Evolutionary conservation across 1,140 invertebrate genomes (phyloP), one percentile per base, ranked within the genome.

Genomic region (Diachasma alloeum): DNA sequence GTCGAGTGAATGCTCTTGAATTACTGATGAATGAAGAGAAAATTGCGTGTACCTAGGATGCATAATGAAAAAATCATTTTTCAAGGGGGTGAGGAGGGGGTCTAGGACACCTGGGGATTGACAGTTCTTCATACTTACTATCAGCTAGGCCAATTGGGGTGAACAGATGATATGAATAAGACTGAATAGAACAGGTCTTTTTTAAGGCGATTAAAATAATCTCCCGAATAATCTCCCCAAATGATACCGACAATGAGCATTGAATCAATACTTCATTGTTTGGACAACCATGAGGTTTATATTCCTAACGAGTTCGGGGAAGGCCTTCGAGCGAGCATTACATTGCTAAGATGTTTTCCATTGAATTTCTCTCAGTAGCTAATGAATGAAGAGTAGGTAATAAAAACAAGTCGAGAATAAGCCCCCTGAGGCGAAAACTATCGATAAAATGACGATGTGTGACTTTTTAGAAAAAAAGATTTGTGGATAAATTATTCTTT

Each of bases 1-100:
- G 66, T 75, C 76, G 42, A 75, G 71, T 83, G 79, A 81, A 86
- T 84, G 78, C 82, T 82, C 81, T 79, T 78, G 84, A 87, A 87
- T 88, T 86, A 81, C 78, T 73, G 63, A 44, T 85, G 87, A 88
- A 87, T 86, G 78, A 78, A 79, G 74, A 78, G 70, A 77, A 82
- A 86, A 83, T 86, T 82, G 81, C 84, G 70, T 78, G 67, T 69
- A 48, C 36, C 24, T 66, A 17, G 5, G 66, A 37, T 22, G 42
- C 69, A 48, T 19, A 5, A 63, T 63, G 19, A 63, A 63, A 63
- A 63, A 63, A 63, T 63, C 59, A 26, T 31, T 63, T 26, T 26
- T 26, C 17, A 8, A 13, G 2, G 59, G 24, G 53, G 4, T 22
- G 53, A 13, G 53, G 19, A 9, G 8, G 53, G 53, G 31, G 19